Evolutionary conservation across 2,888 invertebrate genomes (phyloP).

Genomic region (Drosophila nigricruria): DNA sequence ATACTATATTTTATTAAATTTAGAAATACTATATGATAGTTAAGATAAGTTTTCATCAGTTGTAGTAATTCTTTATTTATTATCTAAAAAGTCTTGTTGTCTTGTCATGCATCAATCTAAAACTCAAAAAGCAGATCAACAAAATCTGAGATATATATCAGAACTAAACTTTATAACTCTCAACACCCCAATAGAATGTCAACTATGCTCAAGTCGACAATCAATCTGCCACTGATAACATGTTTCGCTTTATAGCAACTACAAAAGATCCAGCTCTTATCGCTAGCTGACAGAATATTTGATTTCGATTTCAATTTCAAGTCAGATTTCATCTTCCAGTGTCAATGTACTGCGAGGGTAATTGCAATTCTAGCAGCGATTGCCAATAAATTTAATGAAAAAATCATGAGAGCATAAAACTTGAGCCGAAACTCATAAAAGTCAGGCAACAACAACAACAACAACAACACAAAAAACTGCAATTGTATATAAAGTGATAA

Average conservation of each 20-base stretch:
- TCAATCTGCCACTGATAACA: conserved; percentile 9
- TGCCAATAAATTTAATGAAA: conserved; percentile 72
- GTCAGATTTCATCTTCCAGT: conserved; percentile 22
- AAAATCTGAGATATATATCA: not conserved
- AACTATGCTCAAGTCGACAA: not conserved
- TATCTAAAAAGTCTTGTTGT: not conserved
- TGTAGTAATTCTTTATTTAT: too few relatives aligned
- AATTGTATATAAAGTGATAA: conserved; percentile 77
- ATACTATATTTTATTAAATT: too few relatives aligned
- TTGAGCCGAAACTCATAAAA: conserved; percentile 55
- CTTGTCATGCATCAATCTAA: not conserved
- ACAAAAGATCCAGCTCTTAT: conserved; percentile 6
- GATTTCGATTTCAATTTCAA: conserved; percentile 45
- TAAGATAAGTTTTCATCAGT: fast-evolving
- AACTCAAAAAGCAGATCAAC: not conserved
- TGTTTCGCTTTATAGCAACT: not conserved
- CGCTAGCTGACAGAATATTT: conserved; percentile 30
- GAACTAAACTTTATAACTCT: not conserved
- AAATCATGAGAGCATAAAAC: conserved; percentile 73
- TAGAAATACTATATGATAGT: not conserved
- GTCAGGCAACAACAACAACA: conserved; percentile 30
- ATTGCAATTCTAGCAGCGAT: conserved; percentile 42
- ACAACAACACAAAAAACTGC: conserved; percentile 40
- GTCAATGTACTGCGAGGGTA: conserved; percentile 54
- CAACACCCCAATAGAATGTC: not conserved